phyloP scores from a whole-genome alignment of 2,888 invertebrate species.

The Acleris sparsana region DNA sequence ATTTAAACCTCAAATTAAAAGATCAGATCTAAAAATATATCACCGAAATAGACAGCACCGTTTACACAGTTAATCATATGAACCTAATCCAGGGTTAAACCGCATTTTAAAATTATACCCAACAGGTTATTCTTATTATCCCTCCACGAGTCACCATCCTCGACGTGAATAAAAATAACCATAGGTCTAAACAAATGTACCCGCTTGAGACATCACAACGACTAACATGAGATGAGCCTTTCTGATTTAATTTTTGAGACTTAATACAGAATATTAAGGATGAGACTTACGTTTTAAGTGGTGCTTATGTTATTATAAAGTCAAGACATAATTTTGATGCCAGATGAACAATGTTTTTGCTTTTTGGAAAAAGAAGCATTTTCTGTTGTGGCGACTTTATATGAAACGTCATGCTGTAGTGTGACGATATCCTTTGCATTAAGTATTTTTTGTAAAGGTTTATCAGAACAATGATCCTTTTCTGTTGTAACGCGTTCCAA shows the following conservation, averaged over 20 bases:
- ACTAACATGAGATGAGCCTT: neutral
- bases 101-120: constrained; percentile 45
- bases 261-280: no score
- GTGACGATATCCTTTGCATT: neutral
- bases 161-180: constrained; percentile 65
- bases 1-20: no score
- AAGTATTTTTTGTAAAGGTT: neutral
- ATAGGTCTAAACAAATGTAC: constrained; percentile 57
- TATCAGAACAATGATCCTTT: neutral
- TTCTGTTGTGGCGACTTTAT: no score
- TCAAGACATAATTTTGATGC: no score
- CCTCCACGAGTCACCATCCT: constrained; percentile 57
- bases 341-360: no score
- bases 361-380: no score
- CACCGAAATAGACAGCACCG: constrained; percentile 16
- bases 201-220: constrained; percentile 62
- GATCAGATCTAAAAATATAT: neutral
- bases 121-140: constrained; percentile 50
- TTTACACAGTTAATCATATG: constrained; percentile 26
- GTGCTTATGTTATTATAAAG: no score
- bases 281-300: no score
- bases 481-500: neutral
- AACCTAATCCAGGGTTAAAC: constrained; percentile 36
- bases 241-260: no score
- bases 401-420: no score